Evolutionary conservation across 2,797 vertebrate genomes (phyloP), one percentile per base, ranked within the genome.

Genomic region (Mallotus villosus): DNA sequence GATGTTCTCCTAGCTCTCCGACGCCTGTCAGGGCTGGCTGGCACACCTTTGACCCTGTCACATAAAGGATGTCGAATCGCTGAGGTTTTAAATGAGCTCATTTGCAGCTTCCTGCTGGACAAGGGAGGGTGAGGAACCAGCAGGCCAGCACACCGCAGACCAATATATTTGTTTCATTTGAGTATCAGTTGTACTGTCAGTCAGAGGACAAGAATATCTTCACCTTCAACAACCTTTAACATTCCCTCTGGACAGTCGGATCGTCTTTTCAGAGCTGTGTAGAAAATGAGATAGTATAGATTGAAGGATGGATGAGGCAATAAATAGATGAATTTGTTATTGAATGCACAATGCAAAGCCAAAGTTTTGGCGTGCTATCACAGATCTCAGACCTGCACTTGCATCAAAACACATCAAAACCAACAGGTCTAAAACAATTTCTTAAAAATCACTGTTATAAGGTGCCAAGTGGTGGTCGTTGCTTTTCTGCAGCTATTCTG

Each of bases 11-110:
- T 59, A 16, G 66, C 29, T 32, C 80, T 64, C 53, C 79, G 83
- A 83, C 83, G 84, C 80, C 82, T 84, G 85, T 79, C 86, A 80
- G 76, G 80, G 80, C 69, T 32, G 69, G 76, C 79, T 71, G 76
- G 75, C 71, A 87, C 86, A 86, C 86, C 84, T 82, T 82, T 79
- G 80, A 81, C 79, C 81, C 67, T 41, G 25, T 64, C 1, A 34
- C 74, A 57, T 17, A 16, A 16, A 32, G 17, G 11, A 16, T 63
- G 61, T 27, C 37, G 80, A 72, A 70, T 81, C 78, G 84, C 74
- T 61, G 74, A 75, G 7, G 9, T 73, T 84, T 82, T 87, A 89
- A 89, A 89, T 82, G 71, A 91, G 88, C 88, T 89, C 84, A 84
- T 89, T 89, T 89, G 86, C 85, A 79, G 85, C 72, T 22, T 81